These are phyloP conservation scores for Acrobasis repandana DNA, from an alignment of 2,888 invertebrate genomes.

Conservation along the genomic window DNA sequence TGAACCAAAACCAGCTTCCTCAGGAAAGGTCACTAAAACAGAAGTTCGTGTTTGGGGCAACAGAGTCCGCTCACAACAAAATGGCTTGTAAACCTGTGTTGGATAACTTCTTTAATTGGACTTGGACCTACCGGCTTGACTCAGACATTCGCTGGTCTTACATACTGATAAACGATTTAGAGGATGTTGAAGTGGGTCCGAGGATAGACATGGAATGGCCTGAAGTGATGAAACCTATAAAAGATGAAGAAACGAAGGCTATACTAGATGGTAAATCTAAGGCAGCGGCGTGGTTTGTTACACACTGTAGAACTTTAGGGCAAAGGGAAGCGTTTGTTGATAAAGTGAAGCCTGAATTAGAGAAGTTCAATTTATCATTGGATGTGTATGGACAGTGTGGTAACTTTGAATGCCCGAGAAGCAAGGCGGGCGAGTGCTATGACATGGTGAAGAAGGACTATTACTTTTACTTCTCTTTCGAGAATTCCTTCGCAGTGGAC, in stretches of 20 bases:
- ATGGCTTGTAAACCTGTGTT: slow-evolving; percentile 48
- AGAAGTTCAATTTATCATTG: slow-evolving; percentile 38
- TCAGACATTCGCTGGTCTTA: slow-evolving; percentile 65
- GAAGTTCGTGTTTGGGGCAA: slow-evolving; percentile 60
- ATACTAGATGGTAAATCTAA: slow-evolving; percentile 35
- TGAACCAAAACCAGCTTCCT: slow-evolving; percentile 37
- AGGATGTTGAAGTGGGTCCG: slow-evolving; percentile 54
- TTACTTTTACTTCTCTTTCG: slow-evolving; percentile 57
- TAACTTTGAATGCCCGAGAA: slow-evolving; percentile 34
- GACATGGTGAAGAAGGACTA: slow-evolving; percentile 44
- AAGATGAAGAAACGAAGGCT: slow-evolving; percentile 37
- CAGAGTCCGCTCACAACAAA: slow-evolving; percentile 60
- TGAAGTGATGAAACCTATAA: slow-evolving; percentile 47
- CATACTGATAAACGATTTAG: slow-evolving; percentile 51
- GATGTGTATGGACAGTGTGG: slow-evolving; percentile 52
- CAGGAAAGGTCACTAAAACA: slow-evolving; percentile 49
- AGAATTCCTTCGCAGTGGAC: slow-evolving; percentile 53
- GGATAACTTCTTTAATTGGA: slow-evolving; percentile 66
- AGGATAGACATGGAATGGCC: slow-evolving; percentile 56
- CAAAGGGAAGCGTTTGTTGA: slow-evolving; percentile 39
- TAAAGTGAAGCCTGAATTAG: slow-evolving; percentile 37
- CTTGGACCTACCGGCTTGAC: slow-evolving; percentile 63
- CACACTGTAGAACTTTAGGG: slow-evolving; percentile 49
- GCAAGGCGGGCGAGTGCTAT: slow-evolving; percentile 35
- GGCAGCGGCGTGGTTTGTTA: slow-evolving; percentile 59